Evolutionary conservation across 2,888 invertebrate genomes (phyloP).

Genomic region (Lepidonotus clava): DNA sequence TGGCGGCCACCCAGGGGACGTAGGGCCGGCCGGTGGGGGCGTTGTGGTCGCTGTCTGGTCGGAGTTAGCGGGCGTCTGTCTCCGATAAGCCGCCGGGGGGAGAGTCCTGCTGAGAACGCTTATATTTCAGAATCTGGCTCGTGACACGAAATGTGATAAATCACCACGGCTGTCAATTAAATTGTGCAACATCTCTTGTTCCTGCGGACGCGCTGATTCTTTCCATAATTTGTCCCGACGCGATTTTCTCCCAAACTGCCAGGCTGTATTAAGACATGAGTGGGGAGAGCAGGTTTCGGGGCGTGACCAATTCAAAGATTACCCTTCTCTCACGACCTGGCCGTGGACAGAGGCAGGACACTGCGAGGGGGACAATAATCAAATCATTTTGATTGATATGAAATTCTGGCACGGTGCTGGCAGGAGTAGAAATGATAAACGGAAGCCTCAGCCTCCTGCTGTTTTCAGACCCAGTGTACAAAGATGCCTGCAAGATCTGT

Average conservation of each 20-base stretch:
- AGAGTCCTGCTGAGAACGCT: conserved; percentile 13
- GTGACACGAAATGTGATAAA: conserved; percentile 41
- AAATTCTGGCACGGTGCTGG: not conserved
- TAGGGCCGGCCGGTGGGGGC: not conserved
- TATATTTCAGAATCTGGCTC: conserved; percentile 30
- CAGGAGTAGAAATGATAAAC: not conserved
- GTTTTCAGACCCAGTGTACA: conserved; percentile 20
- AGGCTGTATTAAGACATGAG: not conserved
- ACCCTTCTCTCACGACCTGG: conserved; percentile 31
- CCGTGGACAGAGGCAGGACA: not conserved
- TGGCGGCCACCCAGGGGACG: conserved; percentile 38
- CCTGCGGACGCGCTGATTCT: conserved; percentile 17
- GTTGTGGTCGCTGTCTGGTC: conserved; percentile 10
- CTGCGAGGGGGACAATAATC: not conserved
- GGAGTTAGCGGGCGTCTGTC: not conserved
- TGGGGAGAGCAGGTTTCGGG: not conserved
- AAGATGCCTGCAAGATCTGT: not conserved
- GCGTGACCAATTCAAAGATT: not conserved
- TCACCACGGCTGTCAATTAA: conserved; percentile 46
- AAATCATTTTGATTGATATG: conserved; percentile 18
- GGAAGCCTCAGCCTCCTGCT: too few relatives aligned
- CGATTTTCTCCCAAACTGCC: conserved; percentile 19
- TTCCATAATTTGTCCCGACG: conserved; percentile 25
- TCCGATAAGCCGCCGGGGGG: conserved; percentile 23
- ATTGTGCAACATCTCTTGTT: conserved; percentile 49